phyloP scores from a whole-genome alignment of 2,888 invertebrate genomes.

The Cotesia congregata region DNA sequence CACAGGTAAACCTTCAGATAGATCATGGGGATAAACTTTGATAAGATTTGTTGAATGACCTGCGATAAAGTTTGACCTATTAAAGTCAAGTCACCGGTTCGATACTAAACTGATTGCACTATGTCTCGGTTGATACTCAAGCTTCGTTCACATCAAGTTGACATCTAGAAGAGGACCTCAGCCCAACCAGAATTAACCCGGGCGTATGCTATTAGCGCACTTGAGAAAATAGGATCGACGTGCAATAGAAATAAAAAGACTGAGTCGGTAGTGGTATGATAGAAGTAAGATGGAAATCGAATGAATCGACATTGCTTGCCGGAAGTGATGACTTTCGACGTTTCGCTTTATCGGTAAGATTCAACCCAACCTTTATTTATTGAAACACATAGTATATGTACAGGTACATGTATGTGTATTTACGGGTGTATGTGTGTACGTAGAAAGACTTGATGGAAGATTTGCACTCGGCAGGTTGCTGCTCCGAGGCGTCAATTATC shows the following conservation, averaged over 20 bases:
- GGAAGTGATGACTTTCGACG: constrained; percentile 25
- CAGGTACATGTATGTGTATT: constrained; percentile 9
- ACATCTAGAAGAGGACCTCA: background rate
- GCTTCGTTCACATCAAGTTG: constrained; percentile 1
- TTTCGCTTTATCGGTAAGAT: constrained; percentile 11
- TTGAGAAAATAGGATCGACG: background rate
- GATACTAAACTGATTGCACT: background rate
- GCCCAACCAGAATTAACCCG: background rate
- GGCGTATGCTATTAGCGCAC: background rate
- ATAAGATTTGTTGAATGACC: constrained; percentile 49
- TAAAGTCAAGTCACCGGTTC: background rate
- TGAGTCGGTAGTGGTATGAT: background rate
- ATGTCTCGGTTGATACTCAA: constrained; percentile 5
- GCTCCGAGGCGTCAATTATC: constrained; percentile 40
- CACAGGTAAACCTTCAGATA: background rate
- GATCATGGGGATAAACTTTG: constrained; percentile 36
- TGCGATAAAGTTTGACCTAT: constrained; percentile 26
- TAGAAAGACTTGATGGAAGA: constrained; percentile 22
- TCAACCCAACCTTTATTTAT: background rate
- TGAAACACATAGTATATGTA: background rate
- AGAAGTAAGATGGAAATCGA: background rate
- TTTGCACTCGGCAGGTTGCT: constrained; percentile 17
- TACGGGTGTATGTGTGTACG: background rate
- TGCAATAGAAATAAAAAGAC: background rate
- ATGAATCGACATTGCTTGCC: constrained; percentile 15